Base-by-base conservation (phyloP, 2,888 invertebrate genomes). In the Tupiocoris notatus region DNA sequence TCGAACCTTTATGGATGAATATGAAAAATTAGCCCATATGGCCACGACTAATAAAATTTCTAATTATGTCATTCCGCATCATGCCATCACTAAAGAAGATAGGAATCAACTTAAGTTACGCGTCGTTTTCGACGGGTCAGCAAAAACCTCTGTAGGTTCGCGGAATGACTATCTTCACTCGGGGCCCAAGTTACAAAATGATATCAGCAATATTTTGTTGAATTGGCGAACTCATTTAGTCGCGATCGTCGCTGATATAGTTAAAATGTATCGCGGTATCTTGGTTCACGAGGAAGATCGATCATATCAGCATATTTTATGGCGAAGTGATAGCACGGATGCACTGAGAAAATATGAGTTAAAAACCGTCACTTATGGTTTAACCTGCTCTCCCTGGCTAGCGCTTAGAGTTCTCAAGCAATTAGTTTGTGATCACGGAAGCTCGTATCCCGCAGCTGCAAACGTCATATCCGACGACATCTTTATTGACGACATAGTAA, bases 401-500 rank as follows among this genome's bases (percentile, higher is more conserved):
- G 39, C 39, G 39, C 9, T 39, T 3, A 3, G 39, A 7, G 39
- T 39, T 1, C n/a, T 63, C 6, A 9, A 2, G 2, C 63, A 63
- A 23, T 17, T 63, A 23, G 7, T 3, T 1, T 1, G 1, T n/a
- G 63, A 63, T 16, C 23, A 63, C 12, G 64, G 24, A 1, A 7
- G 25, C 0, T 1, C 1, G 2, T 74, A 63, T 22, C 74, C 74
- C 7, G 22, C 20, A 1, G 74, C 57, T 0, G 23, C 61, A 9
- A 20, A 56, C 0, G 64, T 54, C 0, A 2, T 74, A 1, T n/a
- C 7, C 16, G 20, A 22, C 7, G 68, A 68, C 25, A 68, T 68
- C 1, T 68, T 56, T 22, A 22, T 68, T 9, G 68, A 68, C 12
- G 68, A 68, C 17, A 17, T 68, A 1, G 67, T 67, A 54, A 16